Conservation (phyloP, 2,888 invertebrate species). For the Ennomos erosarius region DNA sequence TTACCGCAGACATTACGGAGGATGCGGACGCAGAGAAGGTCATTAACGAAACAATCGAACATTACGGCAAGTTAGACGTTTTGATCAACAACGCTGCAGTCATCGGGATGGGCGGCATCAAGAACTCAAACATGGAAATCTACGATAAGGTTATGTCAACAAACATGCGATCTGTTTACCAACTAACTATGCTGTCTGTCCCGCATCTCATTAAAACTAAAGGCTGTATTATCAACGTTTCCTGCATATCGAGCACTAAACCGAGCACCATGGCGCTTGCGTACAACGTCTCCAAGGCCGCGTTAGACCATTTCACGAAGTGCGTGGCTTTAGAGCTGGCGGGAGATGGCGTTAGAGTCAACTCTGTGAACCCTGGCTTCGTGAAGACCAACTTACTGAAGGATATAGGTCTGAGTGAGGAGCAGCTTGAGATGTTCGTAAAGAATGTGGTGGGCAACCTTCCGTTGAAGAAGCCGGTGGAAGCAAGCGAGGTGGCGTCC, state of each 20-base stretch:
- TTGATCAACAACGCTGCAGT: constrained; percentile 95
- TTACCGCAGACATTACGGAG: constrained; percentile 88
- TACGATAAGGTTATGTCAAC: constrained; percentile 94
- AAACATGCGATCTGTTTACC: constrained; percentile 93
- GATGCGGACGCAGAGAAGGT: constrained; percentile 88
- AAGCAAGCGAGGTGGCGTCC: constrained; percentile 93
- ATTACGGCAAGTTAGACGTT: constrained; percentile 90
- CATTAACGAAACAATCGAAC: constrained; percentile 88
- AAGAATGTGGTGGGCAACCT: constrained; percentile 88
- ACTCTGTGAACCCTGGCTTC: constrained; percentile 98
- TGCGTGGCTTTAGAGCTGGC: constrained; percentile 95
- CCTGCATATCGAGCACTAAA: constrained; percentile 92
- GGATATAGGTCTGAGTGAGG: constrained; percentile 81
- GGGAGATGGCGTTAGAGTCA: constrained; percentile 92
- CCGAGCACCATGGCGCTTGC: constrained; percentile 89
- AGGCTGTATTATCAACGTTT: constrained; percentile 96
- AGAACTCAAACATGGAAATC: constrained; percentile 91
- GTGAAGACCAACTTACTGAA: constrained; percentile 93
- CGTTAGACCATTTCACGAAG: constrained; percentile 96
- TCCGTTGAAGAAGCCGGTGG: constrained; percentile 93
- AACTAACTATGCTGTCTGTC: constrained; percentile 92
- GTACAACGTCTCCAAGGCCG: constrained; percentile 96
- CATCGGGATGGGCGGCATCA: constrained; percentile 91
- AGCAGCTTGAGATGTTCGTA: constrained; percentile 92
- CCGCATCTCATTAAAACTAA: constrained; percentile 92